Conservation (phyloP, 2,797 vertebrate species). For the Tragopan temminckii region DNA sequence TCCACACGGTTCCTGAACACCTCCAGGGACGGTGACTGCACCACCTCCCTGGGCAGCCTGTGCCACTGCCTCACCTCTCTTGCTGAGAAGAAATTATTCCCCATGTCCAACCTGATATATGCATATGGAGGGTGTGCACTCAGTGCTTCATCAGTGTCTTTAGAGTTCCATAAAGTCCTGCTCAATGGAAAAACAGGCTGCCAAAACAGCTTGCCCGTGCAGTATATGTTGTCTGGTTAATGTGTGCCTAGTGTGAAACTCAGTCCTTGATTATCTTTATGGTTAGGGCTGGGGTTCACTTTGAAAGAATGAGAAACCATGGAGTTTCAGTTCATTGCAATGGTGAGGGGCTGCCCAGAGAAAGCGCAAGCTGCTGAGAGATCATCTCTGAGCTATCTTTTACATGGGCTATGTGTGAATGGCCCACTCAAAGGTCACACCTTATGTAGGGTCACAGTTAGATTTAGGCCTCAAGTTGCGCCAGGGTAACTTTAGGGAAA, state of each 20-base stretch:
- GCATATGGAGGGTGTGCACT: background rate
- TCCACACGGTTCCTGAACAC: no score
- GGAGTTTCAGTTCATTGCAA: background rate
- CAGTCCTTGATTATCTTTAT: background rate
- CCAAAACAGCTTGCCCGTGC: background rate
- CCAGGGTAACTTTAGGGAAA: no score
- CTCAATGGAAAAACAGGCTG: background rate
- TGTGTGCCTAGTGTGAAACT: background rate
- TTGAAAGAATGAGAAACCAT: background rate
- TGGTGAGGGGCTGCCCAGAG: background rate
- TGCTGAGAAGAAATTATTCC: no score
- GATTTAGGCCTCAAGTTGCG: background rate
- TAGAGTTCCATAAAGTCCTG: background rate
- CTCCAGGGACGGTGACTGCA: no score
- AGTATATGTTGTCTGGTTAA: background rate
- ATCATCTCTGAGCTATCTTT: background rate
- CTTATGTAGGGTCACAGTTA: background rate
- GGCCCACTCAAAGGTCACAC: background rate
- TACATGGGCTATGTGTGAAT: background rate
- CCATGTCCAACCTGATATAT: background rate
- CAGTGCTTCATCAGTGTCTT: background rate
- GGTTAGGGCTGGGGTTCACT: background rate
- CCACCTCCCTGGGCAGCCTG: no score
- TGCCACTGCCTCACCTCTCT: no score
- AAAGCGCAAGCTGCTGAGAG: background rate